A percentile compares a stretch with the other conserved stretches of the same genome.
Conservation (phyloP, 2,113 vertebrate genomes). For the Nymphicus hollandicus region DNA sequence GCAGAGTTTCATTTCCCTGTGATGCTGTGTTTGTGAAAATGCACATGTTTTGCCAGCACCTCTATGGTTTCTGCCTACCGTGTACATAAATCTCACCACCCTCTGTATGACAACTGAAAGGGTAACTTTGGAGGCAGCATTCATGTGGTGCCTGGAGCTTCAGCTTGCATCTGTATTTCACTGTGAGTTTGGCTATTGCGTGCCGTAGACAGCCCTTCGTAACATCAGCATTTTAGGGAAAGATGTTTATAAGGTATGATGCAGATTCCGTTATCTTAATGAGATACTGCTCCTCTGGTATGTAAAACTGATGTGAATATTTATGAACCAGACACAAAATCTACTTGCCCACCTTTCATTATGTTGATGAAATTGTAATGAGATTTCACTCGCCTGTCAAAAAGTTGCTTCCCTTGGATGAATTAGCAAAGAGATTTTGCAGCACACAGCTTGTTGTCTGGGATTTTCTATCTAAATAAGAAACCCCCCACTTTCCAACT, state of each 20-base stretch:
- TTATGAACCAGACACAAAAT: constrained; percentile 32
- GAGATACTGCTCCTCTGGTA: neutral
- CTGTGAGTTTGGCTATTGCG: neutral
- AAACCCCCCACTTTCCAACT: neutral
- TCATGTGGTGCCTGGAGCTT: neutral
- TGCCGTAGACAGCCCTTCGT: fast-evolving
- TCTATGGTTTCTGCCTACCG: neutral
- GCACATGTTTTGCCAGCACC: neutral
- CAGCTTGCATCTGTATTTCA: neutral
- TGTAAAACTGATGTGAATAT: constrained; percentile 9
- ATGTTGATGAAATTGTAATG: constrained; percentile 31
- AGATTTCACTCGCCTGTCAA: constrained; percentile 16
- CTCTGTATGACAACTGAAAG: neutral
- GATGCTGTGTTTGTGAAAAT: neutral
- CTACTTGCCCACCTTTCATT: constrained; percentile 45
- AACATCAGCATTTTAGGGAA: neutral
- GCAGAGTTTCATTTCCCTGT: neutral
- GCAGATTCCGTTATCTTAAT: neutral
- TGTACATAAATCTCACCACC: neutral
- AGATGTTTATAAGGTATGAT: neutral
- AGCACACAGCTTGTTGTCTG: neutral
- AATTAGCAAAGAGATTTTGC: neutral
- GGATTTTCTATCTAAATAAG: neutral
- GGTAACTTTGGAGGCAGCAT: neutral
- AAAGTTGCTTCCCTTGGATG: constrained; percentile 37